Conservation (phyloP, 92 coral and sea anemone species). For the Paramuricea clavata region DNA sequence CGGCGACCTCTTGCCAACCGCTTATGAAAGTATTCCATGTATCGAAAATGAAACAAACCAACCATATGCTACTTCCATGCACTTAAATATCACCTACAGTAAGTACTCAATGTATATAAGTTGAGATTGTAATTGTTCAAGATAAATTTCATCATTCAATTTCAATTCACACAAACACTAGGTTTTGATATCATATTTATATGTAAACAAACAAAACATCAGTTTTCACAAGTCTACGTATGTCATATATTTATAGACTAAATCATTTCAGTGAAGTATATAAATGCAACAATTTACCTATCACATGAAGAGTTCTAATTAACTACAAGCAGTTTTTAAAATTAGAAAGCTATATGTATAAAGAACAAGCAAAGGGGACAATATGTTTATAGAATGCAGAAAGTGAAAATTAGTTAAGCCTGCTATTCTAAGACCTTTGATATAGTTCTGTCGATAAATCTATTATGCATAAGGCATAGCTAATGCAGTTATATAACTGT, state of each 20-base stretch:
- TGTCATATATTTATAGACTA: too few relatives aligned
- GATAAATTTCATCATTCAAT: neutral
- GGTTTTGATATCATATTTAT: too few relatives aligned
- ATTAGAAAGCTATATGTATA: neutral
- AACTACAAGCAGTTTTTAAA: neutral
- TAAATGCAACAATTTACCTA: neutral
- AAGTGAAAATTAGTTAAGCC: neutral
- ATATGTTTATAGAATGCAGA: too few relatives aligned
- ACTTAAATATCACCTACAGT: too few relatives aligned
- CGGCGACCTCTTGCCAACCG: too few relatives aligned
- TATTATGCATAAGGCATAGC: constrained; percentile 7
- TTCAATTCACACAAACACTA: too few relatives aligned
- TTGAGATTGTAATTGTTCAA: too few relatives aligned
- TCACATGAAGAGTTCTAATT: neutral
- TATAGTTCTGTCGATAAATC: neutral
- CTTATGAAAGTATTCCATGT: too few relatives aligned
- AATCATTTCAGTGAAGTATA: neutral
- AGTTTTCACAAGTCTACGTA: neutral
- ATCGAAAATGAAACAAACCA: too few relatives aligned
- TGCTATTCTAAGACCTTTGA: neutral
- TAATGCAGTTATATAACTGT: constrained; percentile 9
- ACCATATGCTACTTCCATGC: too few relatives aligned
- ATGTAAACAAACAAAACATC: too few relatives aligned
- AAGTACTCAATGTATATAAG: too few relatives aligned
- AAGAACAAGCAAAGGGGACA: neutral